Conservation (phyloP, 2,113 vertebrate genomes). For the Alexandromys fortis region DNA sequence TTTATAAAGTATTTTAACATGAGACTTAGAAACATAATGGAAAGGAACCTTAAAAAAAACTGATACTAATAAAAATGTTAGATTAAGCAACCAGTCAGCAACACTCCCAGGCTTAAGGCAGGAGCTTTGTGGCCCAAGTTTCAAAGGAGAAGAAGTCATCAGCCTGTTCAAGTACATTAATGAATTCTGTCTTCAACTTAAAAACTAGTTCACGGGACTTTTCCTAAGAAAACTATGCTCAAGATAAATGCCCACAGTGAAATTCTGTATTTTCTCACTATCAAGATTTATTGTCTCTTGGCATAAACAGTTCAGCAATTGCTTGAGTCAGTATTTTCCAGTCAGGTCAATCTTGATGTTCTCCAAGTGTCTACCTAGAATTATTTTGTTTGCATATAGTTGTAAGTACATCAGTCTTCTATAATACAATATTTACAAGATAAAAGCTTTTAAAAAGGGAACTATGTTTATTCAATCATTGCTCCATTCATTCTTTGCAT, state of each 20-base stretch:
- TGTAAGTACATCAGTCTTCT: neutral
- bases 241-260: slow-evolving; percentile 28
- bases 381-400: slow-evolving; percentile 58
- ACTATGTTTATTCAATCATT: slow-evolving; percentile 44
- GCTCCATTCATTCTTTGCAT: slow-evolving; percentile 42
- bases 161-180: neutral
- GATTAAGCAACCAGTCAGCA: slow-evolving; percentile 12
- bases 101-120: neutral
- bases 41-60: neutral
- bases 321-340: slow-evolving; percentile 54
- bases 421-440: slow-evolving; percentile 41
- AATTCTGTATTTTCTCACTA: slow-evolving; percentile 56
- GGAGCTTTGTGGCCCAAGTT: neutral
- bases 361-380: slow-evolving; percentile 53
- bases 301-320: slow-evolving; percentile 57
- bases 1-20: slow-evolving; percentile 26
- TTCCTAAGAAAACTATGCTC: neutral
- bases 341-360: slow-evolving; percentile 60
- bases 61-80: neutral
- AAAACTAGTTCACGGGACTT: slow-evolving; percentile 28
- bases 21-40: slow-evolving; percentile 35
- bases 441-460: slow-evolving; percentile 34
- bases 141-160: neutral
- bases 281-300: slow-evolving; percentile 63
- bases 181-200: slow-evolving; percentile 44